A percentile compares a stretch with the other conserved stretches of the same genome.
Conservation (phyloP, 1,140 invertebrate genomes). For the Apis florea region DNA sequence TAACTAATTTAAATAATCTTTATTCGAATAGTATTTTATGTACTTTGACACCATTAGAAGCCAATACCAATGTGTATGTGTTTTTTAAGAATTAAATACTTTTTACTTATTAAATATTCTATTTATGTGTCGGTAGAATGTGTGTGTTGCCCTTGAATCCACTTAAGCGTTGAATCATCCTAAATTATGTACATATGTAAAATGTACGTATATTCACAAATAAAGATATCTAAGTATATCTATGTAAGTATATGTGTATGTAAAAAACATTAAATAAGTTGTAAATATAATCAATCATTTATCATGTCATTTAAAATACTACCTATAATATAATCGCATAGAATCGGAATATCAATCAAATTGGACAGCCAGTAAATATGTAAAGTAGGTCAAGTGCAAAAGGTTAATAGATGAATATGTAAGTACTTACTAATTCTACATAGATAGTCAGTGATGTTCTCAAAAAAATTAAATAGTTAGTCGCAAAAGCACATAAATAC, state of each 20-base stretch:
- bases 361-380: too few relatives aligned
- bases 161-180: conserved; percentile 36
- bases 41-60: neutral
- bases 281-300: neutral
- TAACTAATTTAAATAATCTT: neutral
- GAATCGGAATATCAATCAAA: neutral
- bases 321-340: too few relatives aligned
- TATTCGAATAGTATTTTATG: neutral
- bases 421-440: neutral
- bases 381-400: conserved; percentile 12
- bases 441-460: neutral
- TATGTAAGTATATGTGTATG: neutral
- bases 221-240: neutral
- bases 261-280: neutral
- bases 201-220: neutral
- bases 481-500: neutral
- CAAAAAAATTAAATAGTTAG: neutral
- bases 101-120: conserved; percentile 9
- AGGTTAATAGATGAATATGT: neutral
- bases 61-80: too few relatives aligned
- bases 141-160: conserved; percentile 28
- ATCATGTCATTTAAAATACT: neutral
- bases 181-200: neutral
- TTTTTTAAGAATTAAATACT: neutral
- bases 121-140: neutral